Evolutionary conservation across 1,140 invertebrate species (phyloP), one percentile per base, ranked within the genome.

Genomic region (Heliconius eleuchia): DNA sequence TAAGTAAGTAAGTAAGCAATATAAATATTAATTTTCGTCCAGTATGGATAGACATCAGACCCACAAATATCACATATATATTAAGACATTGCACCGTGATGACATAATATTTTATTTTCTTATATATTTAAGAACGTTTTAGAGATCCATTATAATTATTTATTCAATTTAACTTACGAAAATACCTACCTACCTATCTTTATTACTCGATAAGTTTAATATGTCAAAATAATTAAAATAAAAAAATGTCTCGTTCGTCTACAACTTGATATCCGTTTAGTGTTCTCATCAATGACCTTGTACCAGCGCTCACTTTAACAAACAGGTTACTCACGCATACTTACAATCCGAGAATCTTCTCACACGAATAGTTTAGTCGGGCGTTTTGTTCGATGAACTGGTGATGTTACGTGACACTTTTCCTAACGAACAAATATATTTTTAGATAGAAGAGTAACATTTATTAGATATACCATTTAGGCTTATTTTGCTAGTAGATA

Each of bases 251-350:
- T 74, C 34, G 46, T 70, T 74, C 73, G 76, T 76, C 71, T 80
- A 73, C 23, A 80, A 77, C 34, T 73, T 72, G 70, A 80, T 80
- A 80, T 80, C 79, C 79, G 79, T 80, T 79, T 76, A 73, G 34
- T 73, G 42, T 74, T 77, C 79, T 80, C 79, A 80, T 80, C 79
- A 80, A 18, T 84, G 83, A 84, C 84, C 80, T 83, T 82, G 83
- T 55, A 70, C 19, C 71, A 71, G 70, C 82, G 79, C 79, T 83
- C 82, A 80, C 82, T 80, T 71, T 42, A 79, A 52, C 71, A 80
- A 84, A 84, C 83, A 78, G 78, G 83, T 84, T 84, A 77, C 74
- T 76, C 42, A 71, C 52, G 74, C 78, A 82, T 78, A 76, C 46
- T 72, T 74, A 55, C 30, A 73, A 57, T 42, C 46, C 13, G 42